Evolutionary conservation across 1,140 invertebrate species (phyloP).

Genomic region (Saccostrea cuccullata): DNA sequence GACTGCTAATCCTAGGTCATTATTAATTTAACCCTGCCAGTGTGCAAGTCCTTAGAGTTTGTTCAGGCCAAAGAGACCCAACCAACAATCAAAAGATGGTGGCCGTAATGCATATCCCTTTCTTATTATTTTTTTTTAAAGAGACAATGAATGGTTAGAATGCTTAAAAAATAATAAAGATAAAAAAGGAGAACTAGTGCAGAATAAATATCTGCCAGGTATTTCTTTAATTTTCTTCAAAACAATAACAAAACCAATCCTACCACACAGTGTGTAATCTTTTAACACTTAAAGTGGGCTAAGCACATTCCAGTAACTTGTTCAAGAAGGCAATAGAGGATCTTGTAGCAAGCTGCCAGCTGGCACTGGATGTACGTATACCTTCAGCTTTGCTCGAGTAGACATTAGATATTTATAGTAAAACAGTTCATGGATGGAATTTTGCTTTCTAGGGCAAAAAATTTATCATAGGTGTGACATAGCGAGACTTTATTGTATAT

Average conservation of each 20-base stretch:
- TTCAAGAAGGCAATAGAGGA: background rate
- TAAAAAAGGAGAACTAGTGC: background rate
- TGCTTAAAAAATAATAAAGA: background rate
- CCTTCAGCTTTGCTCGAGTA: constrained; percentile 29
- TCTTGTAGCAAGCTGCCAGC: constrained; percentile 25
- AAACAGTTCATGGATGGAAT: constrained; percentile 3
- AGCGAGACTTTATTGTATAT: background rate
- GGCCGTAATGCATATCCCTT: background rate
- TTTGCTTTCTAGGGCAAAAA: background rate
- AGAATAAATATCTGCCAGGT: background rate
- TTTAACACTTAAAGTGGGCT: constrained; percentile 22
- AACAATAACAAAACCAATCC: constrained; percentile 5
- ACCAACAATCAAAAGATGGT: background rate
- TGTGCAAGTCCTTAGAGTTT: background rate
- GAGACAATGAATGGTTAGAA: background rate
- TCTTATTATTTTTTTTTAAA: background rate
- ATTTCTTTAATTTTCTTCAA: background rate
- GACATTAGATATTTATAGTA: constrained; percentile 34
- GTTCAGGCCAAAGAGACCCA: background rate
- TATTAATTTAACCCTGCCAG: background rate
- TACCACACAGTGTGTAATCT: constrained; percentile 3
- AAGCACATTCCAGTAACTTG: constrained; percentile 32
- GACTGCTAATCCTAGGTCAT: background rate
- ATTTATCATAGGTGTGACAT: background rate
- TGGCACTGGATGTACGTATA: background rate